Evolutionary conservation across 2,888 invertebrate genomes (phyloP).

Genomic region (Tipula helvola): DNA sequence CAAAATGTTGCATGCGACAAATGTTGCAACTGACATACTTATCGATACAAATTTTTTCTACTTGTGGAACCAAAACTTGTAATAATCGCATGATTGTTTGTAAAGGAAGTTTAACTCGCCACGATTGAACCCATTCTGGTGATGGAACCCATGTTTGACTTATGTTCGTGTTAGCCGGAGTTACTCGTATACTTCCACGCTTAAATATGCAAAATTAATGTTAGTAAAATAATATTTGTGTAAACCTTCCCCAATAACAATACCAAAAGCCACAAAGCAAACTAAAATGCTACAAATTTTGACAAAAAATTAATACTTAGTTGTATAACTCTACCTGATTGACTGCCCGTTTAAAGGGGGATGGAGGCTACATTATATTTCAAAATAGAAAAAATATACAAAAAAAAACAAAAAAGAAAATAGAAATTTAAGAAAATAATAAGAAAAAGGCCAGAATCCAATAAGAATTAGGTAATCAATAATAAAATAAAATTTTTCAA

Average conservation of each 20-base stretch:
- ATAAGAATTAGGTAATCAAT: background rate
- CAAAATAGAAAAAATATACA: background rate
- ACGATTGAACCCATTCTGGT: slow-evolving; percentile 89
- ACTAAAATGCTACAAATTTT: background rate
- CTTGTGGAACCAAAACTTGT: slow-evolving; percentile 98
- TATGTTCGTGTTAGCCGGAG: slow-evolving; percentile 20
- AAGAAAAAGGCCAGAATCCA: background rate
- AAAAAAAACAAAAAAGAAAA: background rate
- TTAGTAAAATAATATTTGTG: background rate
- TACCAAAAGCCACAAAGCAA: background rate
- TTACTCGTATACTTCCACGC: slow-evolving; percentile 51
- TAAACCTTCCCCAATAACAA: background rate
- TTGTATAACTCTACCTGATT: slow-evolving; percentile 27
- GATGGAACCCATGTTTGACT: slow-evolving; percentile 65
- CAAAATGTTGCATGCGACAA: slow-evolving; percentile 17
- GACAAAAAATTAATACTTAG: background rate
- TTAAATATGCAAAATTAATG: slow-evolving; percentile 23
- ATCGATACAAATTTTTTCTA: slow-evolving; percentile 99
- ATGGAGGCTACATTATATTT: slow-evolving; percentile 10
- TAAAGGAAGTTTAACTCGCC: slow-evolving; percentile 93
- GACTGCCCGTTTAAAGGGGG: slow-evolving; percentile 24
- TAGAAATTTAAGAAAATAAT: background rate
- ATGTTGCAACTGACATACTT: slow-evolving; percentile 50
- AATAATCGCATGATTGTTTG: slow-evolving; percentile 98
- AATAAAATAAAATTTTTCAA: background rate